Evolutionary conservation across 2,888 invertebrate species (phyloP).

Genomic region (Scrobipalpa atriplicella): DNA sequence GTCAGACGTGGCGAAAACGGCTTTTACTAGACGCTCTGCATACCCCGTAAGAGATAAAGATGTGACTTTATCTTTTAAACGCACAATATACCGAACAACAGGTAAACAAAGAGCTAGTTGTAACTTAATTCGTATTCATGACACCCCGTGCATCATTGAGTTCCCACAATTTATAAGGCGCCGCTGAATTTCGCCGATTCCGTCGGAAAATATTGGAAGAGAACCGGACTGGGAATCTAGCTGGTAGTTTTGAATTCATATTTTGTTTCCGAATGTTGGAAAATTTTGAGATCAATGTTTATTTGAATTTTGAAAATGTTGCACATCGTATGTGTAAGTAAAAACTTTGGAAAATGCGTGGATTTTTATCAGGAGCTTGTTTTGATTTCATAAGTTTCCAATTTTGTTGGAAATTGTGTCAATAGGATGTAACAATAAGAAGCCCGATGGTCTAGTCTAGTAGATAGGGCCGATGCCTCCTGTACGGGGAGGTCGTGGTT

Average conservation of each 20-base stretch:
- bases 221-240: constrained; percentile 2
- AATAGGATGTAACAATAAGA: too few relatives aligned
- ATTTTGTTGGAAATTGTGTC: too few relatives aligned
- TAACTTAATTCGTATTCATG: constrained; percentile 23
- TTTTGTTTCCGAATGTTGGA: background rate
- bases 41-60: too few relatives aligned
- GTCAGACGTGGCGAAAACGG: too few relatives aligned
- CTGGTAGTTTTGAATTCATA: constrained; percentile 4
- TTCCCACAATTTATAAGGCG: constrained; percentile 12
- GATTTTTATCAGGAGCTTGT: too few relatives aligned
- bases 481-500: too few relatives aligned
- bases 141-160: constrained; percentile 15
- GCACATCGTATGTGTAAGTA: background rate
- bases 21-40: too few relatives aligned
- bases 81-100: background rate
- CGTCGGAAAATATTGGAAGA: constrained; percentile 11
- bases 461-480: too few relatives aligned
- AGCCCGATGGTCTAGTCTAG: too few relatives aligned
- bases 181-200: constrained; percentile 9
- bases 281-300: background rate
- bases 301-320: background rate
- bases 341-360: too few relatives aligned
- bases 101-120: constrained; percentile 12
- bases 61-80: too few relatives aligned
- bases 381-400: too few relatives aligned